Evolutionary conservation across 2,797 vertebrate species (phyloP).

Genomic region (Cottoperca gobio): DNA sequence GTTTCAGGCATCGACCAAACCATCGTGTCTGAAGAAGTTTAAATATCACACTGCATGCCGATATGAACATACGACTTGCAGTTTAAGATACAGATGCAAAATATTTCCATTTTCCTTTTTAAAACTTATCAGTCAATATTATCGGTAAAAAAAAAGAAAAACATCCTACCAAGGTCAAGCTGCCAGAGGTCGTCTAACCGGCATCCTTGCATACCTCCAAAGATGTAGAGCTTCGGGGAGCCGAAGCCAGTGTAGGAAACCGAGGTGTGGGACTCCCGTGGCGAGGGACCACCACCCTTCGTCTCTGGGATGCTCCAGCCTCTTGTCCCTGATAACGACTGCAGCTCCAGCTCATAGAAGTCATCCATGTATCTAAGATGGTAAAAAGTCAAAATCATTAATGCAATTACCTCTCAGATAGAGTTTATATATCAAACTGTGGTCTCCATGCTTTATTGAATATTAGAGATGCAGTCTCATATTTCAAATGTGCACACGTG

Average conservation of each 20-base stretch:
- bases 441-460: too few species aligned
- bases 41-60: not conserved
- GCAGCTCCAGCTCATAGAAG: constrained; percentile 95
- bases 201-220: constrained; percentile 95
- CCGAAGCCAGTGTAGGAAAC: constrained; percentile 88
- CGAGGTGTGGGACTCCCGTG: constrained; percentile 94
- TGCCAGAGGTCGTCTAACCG: constrained; percentile 96
- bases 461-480: too few species aligned
- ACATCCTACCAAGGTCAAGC: constrained; percentile 90
- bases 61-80: not conserved
- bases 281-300: constrained; percentile 89
- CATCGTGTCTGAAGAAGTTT: constrained; percentile 89
- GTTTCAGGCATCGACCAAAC: constrained; percentile 92
- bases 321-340: constrained; percentile 90
- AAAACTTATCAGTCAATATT: not conserved
- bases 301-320: constrained; percentile 94
- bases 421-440: too few species aligned
- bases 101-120: not conserved
- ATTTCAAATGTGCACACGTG: too few species aligned
- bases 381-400: not conserved
- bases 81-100: not conserved
- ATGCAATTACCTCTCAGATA: not conserved
- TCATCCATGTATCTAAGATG: constrained; percentile 92
- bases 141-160: not conserved
- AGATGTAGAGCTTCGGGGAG: constrained; percentile 93